Conservation (phyloP, 2,797 vertebrate genomes). For the Limosa lapponica region DNA sequence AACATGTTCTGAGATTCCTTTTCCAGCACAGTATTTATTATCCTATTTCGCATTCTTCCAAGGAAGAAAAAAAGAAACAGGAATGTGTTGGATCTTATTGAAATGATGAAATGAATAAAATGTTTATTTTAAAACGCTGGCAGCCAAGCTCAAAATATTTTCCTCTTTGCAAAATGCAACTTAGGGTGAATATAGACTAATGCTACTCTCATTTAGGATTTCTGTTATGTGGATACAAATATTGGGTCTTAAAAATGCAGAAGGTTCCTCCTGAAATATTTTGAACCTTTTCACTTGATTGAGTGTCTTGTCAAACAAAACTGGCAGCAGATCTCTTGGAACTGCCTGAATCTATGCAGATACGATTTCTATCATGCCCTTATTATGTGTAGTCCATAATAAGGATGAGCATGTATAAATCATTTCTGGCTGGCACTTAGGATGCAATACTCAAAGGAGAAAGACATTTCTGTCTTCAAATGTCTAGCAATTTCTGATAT, state of each 20-base stretch:
- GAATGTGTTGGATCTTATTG: not conserved
- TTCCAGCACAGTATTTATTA: not conserved
- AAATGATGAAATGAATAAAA: constrained; percentile 38
- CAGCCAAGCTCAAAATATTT: constrained; percentile 41
- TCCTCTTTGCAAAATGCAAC: constrained; percentile 31
- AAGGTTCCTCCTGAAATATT: constrained; percentile 76
- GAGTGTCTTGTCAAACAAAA: constrained; percentile 84
- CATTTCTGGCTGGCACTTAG: constrained; percentile 79
- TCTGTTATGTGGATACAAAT: constrained; percentile 71
- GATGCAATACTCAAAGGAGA: constrained; percentile 81
- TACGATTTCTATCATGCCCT: constrained; percentile 83
- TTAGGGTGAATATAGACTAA: constrained; percentile 55
- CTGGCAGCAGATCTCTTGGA: constrained; percentile 79
- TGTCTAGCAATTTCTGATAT: constrained; percentile 77
- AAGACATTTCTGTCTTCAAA: constrained; percentile 78
- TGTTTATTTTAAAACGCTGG: constrained; percentile 4
- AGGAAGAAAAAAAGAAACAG: not conserved
- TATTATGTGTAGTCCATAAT: constrained; percentile 83
- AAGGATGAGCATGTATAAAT: constrained; percentile 82
- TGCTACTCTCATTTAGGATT: constrained; percentile 67
- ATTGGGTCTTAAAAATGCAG: constrained; percentile 69
- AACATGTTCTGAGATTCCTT: not conserved
- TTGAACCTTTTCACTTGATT: constrained; percentile 80
- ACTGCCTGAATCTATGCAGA: constrained; percentile 84
- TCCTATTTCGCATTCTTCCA: not conserved